Conservation (phyloP, 1,140 invertebrate species). For the Drosophila melanica region DNA sequence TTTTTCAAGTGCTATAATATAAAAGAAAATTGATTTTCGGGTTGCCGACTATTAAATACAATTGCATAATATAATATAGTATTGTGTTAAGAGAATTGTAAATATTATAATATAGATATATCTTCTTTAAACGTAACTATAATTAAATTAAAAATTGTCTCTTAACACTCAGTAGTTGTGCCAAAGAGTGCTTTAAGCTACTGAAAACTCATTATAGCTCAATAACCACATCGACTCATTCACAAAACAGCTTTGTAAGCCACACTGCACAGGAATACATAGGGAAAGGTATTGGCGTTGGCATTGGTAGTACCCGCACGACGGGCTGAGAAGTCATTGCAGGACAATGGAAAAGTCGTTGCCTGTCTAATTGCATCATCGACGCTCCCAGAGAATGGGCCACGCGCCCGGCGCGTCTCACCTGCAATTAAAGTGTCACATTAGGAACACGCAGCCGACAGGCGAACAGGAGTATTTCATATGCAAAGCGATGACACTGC, state of each 20-base stretch:
- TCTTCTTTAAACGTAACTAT: neutral
- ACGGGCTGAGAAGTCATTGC: slow-evolving; percentile 59
- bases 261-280: slow-evolving; percentile 34
- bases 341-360: slow-evolving; percentile 78
- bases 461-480: slow-evolving; percentile 3
- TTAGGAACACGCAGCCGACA: slow-evolving; percentile 60
- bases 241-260: slow-evolving; percentile 44
- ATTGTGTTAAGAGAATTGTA: too few species aligned
- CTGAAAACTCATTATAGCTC: slow-evolving; percentile 24
- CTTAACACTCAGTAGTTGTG: neutral
- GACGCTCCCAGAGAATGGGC: slow-evolving; percentile 45
- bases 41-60: too few species aligned
- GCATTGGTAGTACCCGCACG: slow-evolving; percentile 18
- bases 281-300: neutral
- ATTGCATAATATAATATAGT: too few species aligned
- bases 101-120: too few species aligned
- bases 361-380: slow-evolving; percentile 76
- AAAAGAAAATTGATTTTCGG: too few species aligned
- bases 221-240: slow-evolving; percentile 14
- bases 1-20: too few species aligned
- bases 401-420: slow-evolving; percentile 74
- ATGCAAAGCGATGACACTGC: slow-evolving; percentile 69
- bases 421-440: slow-evolving; percentile 83
- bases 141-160: too few species aligned
- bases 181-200: slow-evolving; percentile 25